Base-by-base conservation (phyloP, 1,140 invertebrate genomes). In the Bilobella aurantiaca region DNA sequence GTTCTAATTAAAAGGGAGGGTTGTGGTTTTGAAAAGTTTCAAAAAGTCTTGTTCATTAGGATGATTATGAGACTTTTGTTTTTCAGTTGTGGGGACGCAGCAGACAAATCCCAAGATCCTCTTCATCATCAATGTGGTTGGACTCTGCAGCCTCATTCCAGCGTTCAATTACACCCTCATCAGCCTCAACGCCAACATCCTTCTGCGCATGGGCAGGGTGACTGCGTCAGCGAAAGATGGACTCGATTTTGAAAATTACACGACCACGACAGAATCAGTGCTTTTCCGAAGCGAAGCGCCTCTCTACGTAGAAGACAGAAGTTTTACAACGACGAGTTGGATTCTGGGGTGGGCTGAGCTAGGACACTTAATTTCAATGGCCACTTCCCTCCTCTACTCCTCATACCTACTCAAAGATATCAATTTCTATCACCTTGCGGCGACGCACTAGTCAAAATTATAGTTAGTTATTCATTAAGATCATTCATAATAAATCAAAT, bases 311-410 rank as follows among this genome's bases (percentile, higher is more conserved):
- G 27, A 23, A 34, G 18, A 34, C 23, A 23, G 23, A 31, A 25
- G 30, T 29, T 27, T 21, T 1, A 66, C 58, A 2, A 64, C 57
- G n/a, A 69, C 68, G 18, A 37, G 63, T 3, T 69, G 68, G 68
- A 65, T 65, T 14, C 29, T 69, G 30, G 58, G 68, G 18, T 69
- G 68, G 68, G 49, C 65, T 30, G 62, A 69, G 34, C 47, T 69
- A 27, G 30, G 63, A 18, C 68, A 66, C 42, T 57, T 69, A 1
- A 63, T 69, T 67, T 65, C 68, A 1, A 37, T 69, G 23, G 32
- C 32, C 21, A 30, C 32, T 25, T 66, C 46, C 3, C 14, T 69
- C 2, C 46, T 69, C n/a, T 69, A 69, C 46, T 16, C 62, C 0
- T 47, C 66, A 34, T 64, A 60, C 49, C 34, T 69, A 16, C 61